Evolutionary conservation across 2,797 vertebrate species (phyloP).

Genomic region (Euthynnus affinis): DNA sequence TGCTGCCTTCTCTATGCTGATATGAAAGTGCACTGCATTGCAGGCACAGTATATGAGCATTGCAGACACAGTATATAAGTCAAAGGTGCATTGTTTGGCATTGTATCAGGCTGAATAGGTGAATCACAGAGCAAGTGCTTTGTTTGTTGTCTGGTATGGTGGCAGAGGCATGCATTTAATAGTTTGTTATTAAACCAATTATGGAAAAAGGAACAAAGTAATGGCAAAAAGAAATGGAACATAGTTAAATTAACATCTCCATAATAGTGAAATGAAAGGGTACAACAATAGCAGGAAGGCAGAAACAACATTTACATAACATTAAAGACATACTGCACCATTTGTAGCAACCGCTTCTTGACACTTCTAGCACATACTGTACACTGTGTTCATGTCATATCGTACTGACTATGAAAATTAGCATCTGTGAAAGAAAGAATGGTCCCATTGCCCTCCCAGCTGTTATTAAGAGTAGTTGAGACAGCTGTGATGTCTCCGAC

Average conservation of each 20-base stretch:
- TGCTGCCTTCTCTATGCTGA: constrained; percentile 65
- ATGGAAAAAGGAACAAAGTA: background rate
- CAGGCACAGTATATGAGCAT: constrained; percentile 50
- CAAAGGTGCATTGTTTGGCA: constrained; percentile 67
- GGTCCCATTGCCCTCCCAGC: background rate
- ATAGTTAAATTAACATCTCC: background rate
- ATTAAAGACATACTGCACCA: constrained; percentile 25
- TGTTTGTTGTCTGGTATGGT: constrained; percentile 21
- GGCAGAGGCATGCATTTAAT: constrained; percentile 11
- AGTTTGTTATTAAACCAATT: constrained; percentile 19
- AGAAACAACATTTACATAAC: constrained; percentile 25
- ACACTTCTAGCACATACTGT: background rate
- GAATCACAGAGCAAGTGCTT: constrained; percentile 23
- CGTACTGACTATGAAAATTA: constrained; percentile 11
- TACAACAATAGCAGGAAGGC: constrained; percentile 16
- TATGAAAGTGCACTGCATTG: constrained; percentile 68
- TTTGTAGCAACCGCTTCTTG: constrained; percentile 8
- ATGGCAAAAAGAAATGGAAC: constrained; percentile 13
- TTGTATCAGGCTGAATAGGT: constrained; percentile 48
- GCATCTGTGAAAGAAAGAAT: background rate
- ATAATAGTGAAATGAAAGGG: constrained; percentile 20
- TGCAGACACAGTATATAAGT: constrained; percentile 53
- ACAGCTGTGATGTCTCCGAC: constrained; percentile 29
- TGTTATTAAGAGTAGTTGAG: background rate
- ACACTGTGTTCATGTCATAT: background rate